Evolutionary conservation across 2,797 vertebrate species (phyloP).

Genomic region (Crocidura indochinensis): DNA sequence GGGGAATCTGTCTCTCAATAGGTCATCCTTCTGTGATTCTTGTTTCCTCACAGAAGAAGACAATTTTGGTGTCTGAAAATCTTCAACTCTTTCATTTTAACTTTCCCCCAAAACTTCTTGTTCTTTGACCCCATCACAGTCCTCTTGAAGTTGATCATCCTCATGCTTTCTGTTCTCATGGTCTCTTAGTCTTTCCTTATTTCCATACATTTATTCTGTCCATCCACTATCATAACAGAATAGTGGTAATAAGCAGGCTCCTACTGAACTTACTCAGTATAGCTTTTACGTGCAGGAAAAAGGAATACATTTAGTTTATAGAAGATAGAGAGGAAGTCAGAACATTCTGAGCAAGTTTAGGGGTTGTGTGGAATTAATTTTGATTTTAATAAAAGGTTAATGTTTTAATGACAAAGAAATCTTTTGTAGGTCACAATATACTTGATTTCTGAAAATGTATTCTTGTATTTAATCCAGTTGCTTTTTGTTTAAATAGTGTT

Average conservation of each 20-base stretch:
- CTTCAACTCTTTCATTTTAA: background rate
- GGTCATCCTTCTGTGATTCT: background rate
- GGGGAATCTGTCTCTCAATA: background rate
- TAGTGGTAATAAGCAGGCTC: background rate
- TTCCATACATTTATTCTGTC: background rate
- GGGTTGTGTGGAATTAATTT: background rate
- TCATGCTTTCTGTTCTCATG: background rate
- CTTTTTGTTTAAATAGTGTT: background rate
- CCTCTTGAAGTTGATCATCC: background rate
- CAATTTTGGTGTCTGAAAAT: background rate
- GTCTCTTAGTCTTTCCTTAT: background rate
- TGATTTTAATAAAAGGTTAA: conserved; percentile 12
- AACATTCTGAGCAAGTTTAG: background rate
- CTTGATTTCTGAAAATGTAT: background rate
- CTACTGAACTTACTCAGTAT: background rate
- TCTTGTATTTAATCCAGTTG: background rate
- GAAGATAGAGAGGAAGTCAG: background rate
- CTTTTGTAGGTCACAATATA: background rate
- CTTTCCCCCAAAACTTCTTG: background rate
- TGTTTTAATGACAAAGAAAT: conserved; percentile 1
- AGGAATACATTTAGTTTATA: background rate
- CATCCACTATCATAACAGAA: background rate
- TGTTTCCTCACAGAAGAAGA: conserved; percentile 18
- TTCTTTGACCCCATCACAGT: background rate
- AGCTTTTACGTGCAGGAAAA: conserved; percentile 22